A percentile compares a stretch with the other conserved stretches of the same genome.
Conservation (phyloP, 2,797 vertebrate genomes). For the Morus bassanus region DNA sequence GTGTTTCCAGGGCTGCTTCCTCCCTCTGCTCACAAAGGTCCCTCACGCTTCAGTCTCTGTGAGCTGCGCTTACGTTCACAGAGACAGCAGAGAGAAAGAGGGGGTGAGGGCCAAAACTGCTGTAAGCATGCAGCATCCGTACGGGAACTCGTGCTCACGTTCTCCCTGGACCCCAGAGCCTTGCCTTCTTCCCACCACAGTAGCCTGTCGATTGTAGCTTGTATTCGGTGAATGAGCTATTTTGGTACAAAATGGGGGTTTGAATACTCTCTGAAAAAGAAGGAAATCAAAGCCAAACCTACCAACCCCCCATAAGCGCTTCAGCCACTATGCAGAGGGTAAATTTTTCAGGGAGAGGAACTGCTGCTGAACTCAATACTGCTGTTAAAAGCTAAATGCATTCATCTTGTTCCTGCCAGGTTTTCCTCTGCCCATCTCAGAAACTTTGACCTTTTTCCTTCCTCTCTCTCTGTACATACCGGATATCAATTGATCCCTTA, state of each 20-base stretch:
- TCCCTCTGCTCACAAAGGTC: background rate
- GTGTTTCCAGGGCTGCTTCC: background rate
- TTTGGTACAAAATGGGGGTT: background rate
- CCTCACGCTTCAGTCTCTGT: background rate
- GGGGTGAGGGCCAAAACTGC: background rate
- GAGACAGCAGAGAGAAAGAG: background rate
- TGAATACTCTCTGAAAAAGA: background rate
- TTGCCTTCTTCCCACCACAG: background rate
- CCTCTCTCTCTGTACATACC: background rate
- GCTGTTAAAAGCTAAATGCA: background rate
- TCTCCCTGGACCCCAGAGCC: background rate
- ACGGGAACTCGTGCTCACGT: fast-evolving
- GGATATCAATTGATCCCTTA: background rate
- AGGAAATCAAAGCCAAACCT: background rate
- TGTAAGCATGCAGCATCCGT: fast-evolving
- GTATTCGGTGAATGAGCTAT: background rate
- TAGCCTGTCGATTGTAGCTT: background rate
- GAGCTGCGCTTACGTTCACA: background rate
- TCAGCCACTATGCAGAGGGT: background rate
- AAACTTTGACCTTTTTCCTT: background rate
- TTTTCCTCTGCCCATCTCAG: background rate
- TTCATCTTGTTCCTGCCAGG: background rate
- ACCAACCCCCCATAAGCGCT: background rate
- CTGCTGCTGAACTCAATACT: background rate
- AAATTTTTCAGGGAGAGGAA: background rate